phyloP scores from a whole-genome alignment of 2,113 vertebrate species.

The Oncorhynchus nerka region DNA sequence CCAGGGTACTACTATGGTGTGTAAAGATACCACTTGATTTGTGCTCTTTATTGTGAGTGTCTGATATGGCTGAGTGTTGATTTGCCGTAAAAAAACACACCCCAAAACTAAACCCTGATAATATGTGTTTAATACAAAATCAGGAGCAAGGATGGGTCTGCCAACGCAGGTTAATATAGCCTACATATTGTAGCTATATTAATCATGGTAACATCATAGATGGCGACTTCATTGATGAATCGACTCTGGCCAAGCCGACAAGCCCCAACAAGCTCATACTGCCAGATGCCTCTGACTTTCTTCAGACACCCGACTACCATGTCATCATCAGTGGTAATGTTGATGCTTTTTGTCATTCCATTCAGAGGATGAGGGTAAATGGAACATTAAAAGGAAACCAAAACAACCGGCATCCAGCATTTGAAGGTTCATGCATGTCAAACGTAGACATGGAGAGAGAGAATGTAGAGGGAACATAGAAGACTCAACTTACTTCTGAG shows the following conservation, averaged over 20 bases:
- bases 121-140: constrained; percentile 43
- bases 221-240: constrained; percentile 45
- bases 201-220: constrained; percentile 46
- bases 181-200: constrained; percentile 61
- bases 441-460: constrained; percentile 69
- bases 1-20: background rate
- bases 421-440: constrained; percentile 70
- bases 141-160: constrained; percentile 58
- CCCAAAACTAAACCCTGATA: background rate
- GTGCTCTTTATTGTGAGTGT: background rate
- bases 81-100: background rate
- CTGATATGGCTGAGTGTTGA: background rate
- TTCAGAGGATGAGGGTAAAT: constrained; percentile 56
- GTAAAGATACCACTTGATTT: background rate
- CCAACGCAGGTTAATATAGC: constrained; percentile 66
- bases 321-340: constrained; percentile 49
- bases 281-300: constrained; percentile 56
- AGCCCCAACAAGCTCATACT: constrained; percentile 66
- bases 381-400: constrained; percentile 47
- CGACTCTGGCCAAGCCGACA: constrained; percentile 54
- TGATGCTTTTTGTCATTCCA: constrained; percentile 62
- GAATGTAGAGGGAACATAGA: constrained; percentile 70
- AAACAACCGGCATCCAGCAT: constrained; percentile 60
- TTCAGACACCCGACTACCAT: constrained; percentile 51
- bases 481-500: constrained; percentile 90